Percentiles rank a stretch among this genome's conserved stretches.
Conservation (phyloP, 2,888 invertebrate species). For the Podabrus alpinus region DNA sequence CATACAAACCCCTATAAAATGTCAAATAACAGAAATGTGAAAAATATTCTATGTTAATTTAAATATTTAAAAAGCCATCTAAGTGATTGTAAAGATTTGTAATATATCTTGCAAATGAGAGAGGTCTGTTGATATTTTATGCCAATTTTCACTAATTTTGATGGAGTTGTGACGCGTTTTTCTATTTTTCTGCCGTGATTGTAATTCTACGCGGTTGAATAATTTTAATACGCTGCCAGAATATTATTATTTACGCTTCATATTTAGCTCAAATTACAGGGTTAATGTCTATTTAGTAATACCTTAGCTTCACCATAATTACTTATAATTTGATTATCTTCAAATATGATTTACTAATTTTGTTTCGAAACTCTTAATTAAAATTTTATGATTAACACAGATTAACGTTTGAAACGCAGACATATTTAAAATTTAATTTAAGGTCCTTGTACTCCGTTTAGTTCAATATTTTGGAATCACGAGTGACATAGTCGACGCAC, state of each 20-base stretch:
- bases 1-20: not conserved
- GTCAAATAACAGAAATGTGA: not conserved
- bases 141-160: conserved; percentile 58
- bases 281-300: conserved; percentile 24
- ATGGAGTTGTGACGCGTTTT: conserved; percentile 55
- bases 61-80: conserved; percentile 18
- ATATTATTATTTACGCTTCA: conserved; percentile 54
- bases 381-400: not conserved
- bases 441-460: too few species aligned
- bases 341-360: not conserved
- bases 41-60: not conserved
- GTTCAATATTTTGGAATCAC: not conserved
- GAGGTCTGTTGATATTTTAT: conserved; percentile 54
- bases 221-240: conserved; percentile 45
- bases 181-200: conserved; percentile 56
- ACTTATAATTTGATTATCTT: conserved; percentile 3
- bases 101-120: conserved; percentile 42
- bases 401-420: not conserved
- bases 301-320: conserved; percentile 14
- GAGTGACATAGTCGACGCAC: not conserved
- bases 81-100: conserved; percentile 17
- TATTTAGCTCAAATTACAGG: conserved; percentile 43
- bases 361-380: not conserved
- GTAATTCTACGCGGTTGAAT: conserved; percentile 53
- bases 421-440: not conserved